Evolutionary conservation across 2,888 invertebrate genomes (phyloP), one percentile per base, ranked within the genome.

Genomic region (Brachyopa scutellaris): DNA sequence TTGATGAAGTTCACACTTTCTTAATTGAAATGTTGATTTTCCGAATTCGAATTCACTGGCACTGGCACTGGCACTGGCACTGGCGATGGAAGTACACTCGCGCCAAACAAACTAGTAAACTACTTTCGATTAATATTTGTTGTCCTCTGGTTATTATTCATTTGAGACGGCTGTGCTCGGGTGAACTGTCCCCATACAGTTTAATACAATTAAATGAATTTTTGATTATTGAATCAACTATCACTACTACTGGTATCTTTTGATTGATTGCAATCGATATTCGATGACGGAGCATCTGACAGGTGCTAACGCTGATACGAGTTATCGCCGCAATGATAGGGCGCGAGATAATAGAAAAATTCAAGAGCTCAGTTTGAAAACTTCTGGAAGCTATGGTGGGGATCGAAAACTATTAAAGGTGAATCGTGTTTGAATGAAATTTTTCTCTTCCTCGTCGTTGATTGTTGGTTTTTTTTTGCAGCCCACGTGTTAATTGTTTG

Each of bases 11-110:
- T 72, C 77, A 77, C 76, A 67, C 77, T 82, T 82, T 72, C 82
- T 77, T 82, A 82, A 82, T 77, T 82, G 82, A 77, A 82, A 82
- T 82, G 82, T 82, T 82, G 82, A 76, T 67, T 74, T 80, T 69
- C 51, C 76, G 61, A 80, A 80, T 76, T 76, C 57, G 21, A 6
- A 26, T 11, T n/a, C 26, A 26, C 26, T 26, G 4, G 26, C 3
- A 3, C 4, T 6, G 26, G 33, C 2, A 33, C 36, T 6, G 36
- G 36, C 11, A 11, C 26, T 26, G 4, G 26, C 3, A 3, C 4
- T 6, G 26, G 33, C 2, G 19, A 8, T 6, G 36, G 36, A 5
- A 11, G n/a, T n/a, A n/a, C n/a, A n/a, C n/a, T n/a, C n/a, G n/a
- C 11, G 61, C 33, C 67, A 33, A 70, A 64, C 69, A 23, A 70